These are phyloP conservation scores for Thera obeliscata DNA, from an alignment of 2,888 invertebrate genomes.

Conservation along the genomic window DNA sequence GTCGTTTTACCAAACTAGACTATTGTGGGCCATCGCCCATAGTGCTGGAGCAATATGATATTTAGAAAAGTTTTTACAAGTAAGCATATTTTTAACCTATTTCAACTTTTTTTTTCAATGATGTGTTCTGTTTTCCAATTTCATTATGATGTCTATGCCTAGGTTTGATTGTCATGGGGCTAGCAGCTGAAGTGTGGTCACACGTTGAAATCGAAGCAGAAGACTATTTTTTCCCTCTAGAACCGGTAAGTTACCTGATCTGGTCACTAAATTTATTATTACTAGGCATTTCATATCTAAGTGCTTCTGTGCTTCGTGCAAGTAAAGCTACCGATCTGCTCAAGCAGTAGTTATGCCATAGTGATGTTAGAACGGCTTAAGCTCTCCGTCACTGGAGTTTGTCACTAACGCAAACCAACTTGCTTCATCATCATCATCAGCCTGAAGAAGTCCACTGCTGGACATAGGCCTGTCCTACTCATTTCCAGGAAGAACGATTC, in stretches of 20 bases:
- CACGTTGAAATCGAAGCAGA: constrained; percentile 80
- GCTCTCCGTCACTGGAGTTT: too few relatives aligned
- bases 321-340: too few relatives aligned
- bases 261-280: too few relatives aligned
- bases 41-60: constrained; percentile 63
- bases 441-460: too few relatives aligned
- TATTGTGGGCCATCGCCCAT: constrained; percentile 42
- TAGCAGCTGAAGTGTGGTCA: constrained; percentile 64
- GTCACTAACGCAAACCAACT: too few relatives aligned
- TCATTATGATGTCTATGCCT: neutral
- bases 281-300: too few relatives aligned
- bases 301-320: too few relatives aligned
- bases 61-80: constrained; percentile 61
- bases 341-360: too few relatives aligned
- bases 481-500: too few relatives aligned
- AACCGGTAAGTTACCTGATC: constrained; percentile 59
- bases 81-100: constrained; percentile 44
- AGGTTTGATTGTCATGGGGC: constrained; percentile 67
- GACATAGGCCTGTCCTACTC: too few relatives aligned
- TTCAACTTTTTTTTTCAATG: neutral
- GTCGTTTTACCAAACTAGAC: constrained; percentile 52
- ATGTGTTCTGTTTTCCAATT: neutral
- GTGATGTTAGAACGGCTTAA: too few relatives aligned
- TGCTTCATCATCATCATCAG: too few relatives aligned
- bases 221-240: constrained; percentile 78